phyloP scores from a whole-genome alignment of 2,888 invertebrate genomes.

The Drosophila siamana region DNA sequence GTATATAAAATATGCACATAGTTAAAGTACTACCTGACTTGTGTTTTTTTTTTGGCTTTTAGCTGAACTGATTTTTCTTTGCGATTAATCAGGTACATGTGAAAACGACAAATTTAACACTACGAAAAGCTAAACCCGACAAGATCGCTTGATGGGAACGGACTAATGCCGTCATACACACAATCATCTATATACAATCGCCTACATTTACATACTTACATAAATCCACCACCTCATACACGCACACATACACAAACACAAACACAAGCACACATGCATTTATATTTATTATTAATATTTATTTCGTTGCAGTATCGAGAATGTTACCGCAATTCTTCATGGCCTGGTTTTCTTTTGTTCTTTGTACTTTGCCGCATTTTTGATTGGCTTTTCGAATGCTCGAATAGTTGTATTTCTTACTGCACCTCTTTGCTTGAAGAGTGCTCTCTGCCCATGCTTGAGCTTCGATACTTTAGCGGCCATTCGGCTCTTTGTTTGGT shows the following conservation, averaged over 20 bases:
- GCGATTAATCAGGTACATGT: neutral
- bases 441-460: constrained; percentile 40
- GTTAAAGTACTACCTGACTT: too few relatives aligned
- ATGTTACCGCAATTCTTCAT: constrained; percentile 45
- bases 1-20: too few relatives aligned
- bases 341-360: constrained; percentile 37
- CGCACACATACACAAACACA: constrained; percentile 17
- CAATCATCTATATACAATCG: neutral
- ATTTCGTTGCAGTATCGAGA: constrained; percentile 76
- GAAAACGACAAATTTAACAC: neutral
- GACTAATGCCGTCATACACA: constrained; percentile 9
- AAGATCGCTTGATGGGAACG: constrained; percentile 53
- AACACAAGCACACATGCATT: too few relatives aligned
- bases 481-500: constrained; percentile 72
- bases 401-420: constrained; percentile 56
- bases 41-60: neutral
- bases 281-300: too few relatives aligned
- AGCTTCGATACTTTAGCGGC: constrained; percentile 76
- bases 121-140: neutral
- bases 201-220: constrained; percentile 13
- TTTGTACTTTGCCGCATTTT: constrained; percentile 77
- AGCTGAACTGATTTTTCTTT: neutral
- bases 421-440: constrained; percentile 27
- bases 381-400: constrained; percentile 69
- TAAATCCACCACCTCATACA: neutral